phyloP scores from a whole-genome alignment of 2,797 vertebrate species.

The Dromococcyx pavoninus region DNA sequence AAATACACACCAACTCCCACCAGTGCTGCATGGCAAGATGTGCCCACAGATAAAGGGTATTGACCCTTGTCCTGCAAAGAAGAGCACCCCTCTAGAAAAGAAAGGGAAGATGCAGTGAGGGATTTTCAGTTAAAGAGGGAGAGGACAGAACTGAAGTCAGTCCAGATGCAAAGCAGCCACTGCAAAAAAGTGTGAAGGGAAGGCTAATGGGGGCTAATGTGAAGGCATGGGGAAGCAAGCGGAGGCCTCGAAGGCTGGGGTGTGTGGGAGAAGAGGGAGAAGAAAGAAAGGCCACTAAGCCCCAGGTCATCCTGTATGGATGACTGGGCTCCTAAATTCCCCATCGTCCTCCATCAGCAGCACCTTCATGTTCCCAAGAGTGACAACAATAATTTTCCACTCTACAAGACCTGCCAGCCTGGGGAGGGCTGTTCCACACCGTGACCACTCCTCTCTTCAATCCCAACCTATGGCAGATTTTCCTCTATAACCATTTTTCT shows the following conservation, averaged over 20 bases:
- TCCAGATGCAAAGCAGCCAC: neutral
- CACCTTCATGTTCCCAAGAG: neutral
- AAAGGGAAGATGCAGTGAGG: neutral
- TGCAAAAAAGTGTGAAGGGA: neutral
- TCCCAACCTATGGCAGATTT: neutral
- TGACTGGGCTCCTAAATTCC: neutral
- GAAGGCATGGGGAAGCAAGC: neutral
- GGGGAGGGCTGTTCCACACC: neutral
- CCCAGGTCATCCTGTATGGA: neutral
- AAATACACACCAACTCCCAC: fast-evolving
- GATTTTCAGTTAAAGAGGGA: neutral
- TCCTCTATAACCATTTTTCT: neutral
- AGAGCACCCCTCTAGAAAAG: neutral
- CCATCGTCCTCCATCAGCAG: neutral
- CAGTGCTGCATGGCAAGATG: neutral
- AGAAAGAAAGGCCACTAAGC: neutral
- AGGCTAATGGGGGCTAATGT: neutral
- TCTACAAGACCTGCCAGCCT: neutral
- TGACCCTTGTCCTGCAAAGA: neutral
- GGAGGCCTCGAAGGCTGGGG: neutral
- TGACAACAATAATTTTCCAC: neutral
- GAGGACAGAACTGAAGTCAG: neutral
- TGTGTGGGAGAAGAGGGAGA: neutral
- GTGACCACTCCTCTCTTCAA: neutral
- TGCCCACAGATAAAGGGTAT: neutral